These are phyloP conservation scores for Mesorhabditis belari DNA, from an alignment of 2,888 invertebrate genomes.

Conservation along the genomic window DNA sequence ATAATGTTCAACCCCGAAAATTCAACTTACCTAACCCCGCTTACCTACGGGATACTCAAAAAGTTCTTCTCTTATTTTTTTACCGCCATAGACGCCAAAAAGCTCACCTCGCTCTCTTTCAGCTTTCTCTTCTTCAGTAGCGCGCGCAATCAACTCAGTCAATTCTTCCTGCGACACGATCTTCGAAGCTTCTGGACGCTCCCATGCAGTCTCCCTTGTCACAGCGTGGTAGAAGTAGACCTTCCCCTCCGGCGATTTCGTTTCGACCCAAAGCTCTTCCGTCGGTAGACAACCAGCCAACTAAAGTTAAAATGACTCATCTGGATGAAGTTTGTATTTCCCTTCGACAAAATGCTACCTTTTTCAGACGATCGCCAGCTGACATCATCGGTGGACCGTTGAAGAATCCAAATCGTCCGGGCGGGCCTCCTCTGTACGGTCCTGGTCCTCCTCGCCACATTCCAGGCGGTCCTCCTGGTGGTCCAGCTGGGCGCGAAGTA, in stretches of 20 bases:
- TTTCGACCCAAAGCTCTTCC: slow-evolving; percentile 83
- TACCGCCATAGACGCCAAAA: not conserved
- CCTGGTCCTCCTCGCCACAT: slow-evolving; percentile 1
- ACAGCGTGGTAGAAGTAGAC: slow-evolving; percentile 87
- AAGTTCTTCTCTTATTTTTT: not conserved
- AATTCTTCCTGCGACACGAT: slow-evolving; percentile 59
- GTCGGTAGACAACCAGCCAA: slow-evolving; percentile 40
- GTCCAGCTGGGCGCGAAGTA: not conserved
- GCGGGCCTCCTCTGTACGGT: slow-evolving; percentile 5
- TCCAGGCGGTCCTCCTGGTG: slow-evolving; percentile 4
- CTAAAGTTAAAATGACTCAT: slow-evolving; percentile 17
- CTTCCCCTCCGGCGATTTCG: slow-evolving; percentile 79
- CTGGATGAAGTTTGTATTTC: not conserved
- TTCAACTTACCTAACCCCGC: too few species aligned
- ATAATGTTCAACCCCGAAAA: too few species aligned
- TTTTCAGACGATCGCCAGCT: slow-evolving; percentile 14
- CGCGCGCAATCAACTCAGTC: slow-evolving; percentile 35
- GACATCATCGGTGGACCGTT: slow-evolving; percentile 4
- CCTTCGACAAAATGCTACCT: slow-evolving; percentile 1
- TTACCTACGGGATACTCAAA: too few species aligned
- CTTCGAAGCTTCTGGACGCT: slow-evolving; percentile 70
- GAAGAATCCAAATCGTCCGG: slow-evolving; percentile 1
- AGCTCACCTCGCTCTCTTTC: slow-evolving; percentile 13
- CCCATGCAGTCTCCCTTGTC: slow-evolving; percentile 93
- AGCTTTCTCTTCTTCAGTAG: slow-evolving; percentile 24